Evolutionary conservation across 1,140 invertebrate genomes (phyloP), one percentile per base, ranked within the genome.

Genomic region (Polypedilum pembai): DNA sequence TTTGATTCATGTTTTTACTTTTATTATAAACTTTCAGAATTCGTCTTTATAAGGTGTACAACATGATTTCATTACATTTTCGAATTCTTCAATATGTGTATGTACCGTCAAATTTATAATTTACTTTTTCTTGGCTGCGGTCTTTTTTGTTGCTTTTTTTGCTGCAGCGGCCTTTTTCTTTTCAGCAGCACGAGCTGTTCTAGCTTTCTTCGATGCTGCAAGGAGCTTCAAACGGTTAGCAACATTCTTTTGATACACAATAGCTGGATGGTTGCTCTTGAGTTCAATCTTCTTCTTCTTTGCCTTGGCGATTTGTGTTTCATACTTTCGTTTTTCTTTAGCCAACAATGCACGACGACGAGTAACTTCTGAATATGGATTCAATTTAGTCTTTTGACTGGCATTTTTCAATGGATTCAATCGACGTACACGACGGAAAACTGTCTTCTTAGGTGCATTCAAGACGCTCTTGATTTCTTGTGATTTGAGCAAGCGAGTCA

Each of bases 381-480:
- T 99, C 65, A 99, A 86, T 79, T 90, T 88, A 75, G 92, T 82
- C 91, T 99, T 91, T 3, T 95, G 92, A 75, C 89, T 87, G 8
- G 89, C 89, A 81, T 99, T 98, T 79, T 87, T 91, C 80, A 99
- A 84, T 77, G 97, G 97, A 85, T 99, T 99, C 77, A 96, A 87
- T 84, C 98, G 98, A 79, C 94, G 87, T 4, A 89, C 87, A 65
- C 87, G 83, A 75, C 91, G 88, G 72, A 89, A 85, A 20, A 92
- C 86, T 77, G 86, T 88, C 85, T 92, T 93, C 80, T 91, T 92
- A 79, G 94, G 92, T 75, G 89, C 87, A 80, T 94, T 87, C 40
- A 99, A 84, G 41, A 95, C 95, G 85, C 92, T 94, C 77, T 92
- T 90, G 80, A 99, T 97, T 87, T 98, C 96, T 75, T 98, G 94